Evolutionary conservation across 1,140 invertebrate species (phyloP).

Genomic region (Scaptomyza graminum): DNA sequence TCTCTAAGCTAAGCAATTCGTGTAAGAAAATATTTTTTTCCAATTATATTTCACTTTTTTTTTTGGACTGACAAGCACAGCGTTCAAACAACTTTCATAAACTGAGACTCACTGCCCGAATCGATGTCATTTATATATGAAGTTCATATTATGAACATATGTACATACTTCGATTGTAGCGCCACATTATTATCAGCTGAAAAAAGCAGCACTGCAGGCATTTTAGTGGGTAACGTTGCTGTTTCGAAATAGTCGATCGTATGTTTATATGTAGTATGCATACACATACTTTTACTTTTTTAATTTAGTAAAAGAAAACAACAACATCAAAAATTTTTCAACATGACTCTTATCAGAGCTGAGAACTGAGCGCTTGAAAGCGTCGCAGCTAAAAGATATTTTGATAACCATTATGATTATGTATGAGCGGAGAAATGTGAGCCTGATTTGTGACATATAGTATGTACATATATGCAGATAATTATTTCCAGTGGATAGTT

Average conservation of each 20-base stretch:
- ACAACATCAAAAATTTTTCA: conserved; percentile 25
- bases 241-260: conserved; percentile 24
- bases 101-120: conserved; percentile 47
- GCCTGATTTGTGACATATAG: conserved; percentile 15
- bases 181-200: conserved; percentile 58
- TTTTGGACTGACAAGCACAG: conserved; percentile 14
- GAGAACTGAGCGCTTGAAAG: conserved; percentile 6
- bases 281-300: conserved; percentile 55
- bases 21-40: conserved; percentile 16
- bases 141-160: no score
- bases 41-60: conserved; percentile 2
- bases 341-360: conserved; percentile 18
- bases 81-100: conserved; percentile 39
- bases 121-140: conserved; percentile 51
- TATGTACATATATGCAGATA: not conserved
- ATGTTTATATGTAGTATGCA: not conserved
- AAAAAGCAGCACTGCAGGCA: conserved; percentile 19
- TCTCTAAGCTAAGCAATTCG: not conserved
- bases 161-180: conserved; percentile 37
- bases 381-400: conserved; percentile 9
- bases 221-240: not conserved
- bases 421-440: conserved; percentile 32
- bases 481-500: conserved; percentile 18
- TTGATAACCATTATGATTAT: conserved; percentile 43
- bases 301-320: conserved; percentile 46